These are phyloP conservation scores for Druon quercuslanigerum DNA, from an alignment of 1,140 invertebrate genomes.

Conservation along the genomic window DNA sequence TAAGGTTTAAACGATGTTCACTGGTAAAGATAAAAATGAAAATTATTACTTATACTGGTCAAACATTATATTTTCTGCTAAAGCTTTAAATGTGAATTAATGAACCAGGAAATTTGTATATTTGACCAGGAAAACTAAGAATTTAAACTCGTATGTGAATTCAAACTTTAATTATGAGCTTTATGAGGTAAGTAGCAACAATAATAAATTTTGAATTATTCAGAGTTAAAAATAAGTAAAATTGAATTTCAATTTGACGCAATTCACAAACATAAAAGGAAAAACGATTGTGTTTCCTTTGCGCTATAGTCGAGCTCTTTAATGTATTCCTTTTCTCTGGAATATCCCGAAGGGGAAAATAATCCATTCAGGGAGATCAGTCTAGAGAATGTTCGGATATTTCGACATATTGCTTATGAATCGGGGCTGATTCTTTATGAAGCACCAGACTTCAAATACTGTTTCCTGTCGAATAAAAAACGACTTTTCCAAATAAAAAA, in stretches of 20 bases:
- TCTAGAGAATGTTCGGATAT: not conserved
- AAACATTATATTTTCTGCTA: no score
- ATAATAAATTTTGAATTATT: not conserved
- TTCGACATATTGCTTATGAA: constrained; percentile 18
- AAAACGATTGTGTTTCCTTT: not conserved
- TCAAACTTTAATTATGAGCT: no score
- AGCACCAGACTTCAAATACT: not conserved
- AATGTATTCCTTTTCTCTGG: not conserved
- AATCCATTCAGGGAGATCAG: not conserved
- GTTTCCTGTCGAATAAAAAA: not conserved
- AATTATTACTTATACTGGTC: no score
- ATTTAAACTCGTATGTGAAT: no score
- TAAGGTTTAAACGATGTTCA: no score
- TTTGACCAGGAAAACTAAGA: no score
- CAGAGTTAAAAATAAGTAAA: not conserved
- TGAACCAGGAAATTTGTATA: no score
- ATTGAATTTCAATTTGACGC: not conserved
- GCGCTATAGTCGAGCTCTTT: not conserved
- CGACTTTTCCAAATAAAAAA: no score
- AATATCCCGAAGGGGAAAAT: not conserved
- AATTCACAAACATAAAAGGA: not conserved
- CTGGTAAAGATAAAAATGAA: no score
- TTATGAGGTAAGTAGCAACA: not conserved
- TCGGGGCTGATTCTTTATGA: not conserved
- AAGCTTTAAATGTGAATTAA: no score